A percentile compares a stretch with the other conserved stretches of the same genome.
phyloP scores from a whole-genome alignment of 1,140 invertebrate species.

The Drosophila serrata region DNA sequence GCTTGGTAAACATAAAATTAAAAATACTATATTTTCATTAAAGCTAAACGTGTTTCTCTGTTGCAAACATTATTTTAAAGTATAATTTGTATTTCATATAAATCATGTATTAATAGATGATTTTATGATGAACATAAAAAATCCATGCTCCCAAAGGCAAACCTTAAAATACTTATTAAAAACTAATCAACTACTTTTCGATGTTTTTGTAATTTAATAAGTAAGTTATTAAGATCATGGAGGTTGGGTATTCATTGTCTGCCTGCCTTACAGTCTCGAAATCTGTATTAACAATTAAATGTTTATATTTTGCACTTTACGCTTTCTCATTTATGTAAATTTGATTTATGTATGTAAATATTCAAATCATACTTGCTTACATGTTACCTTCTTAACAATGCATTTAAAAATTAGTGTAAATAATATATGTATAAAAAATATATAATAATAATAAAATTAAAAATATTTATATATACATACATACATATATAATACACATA shows the following conservation, averaged over 20 bases:
- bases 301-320: neutral
- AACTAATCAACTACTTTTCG: neutral
- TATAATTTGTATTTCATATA: neutral
- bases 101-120: neutral
- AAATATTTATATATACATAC: neutral
- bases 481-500: too few relatives aligned
- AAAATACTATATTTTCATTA: neutral
- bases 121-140: neutral
- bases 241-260: neutral
- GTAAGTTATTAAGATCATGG: neutral
- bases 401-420: conserved; percentile 8
- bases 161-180: neutral
- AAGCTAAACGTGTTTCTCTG: neutral
- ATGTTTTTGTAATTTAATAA: neutral
- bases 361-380: neutral
- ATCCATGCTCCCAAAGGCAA: neutral
- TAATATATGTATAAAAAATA: neutral
- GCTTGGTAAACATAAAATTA: neutral
- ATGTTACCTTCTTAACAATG: neutral
- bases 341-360: conserved; percentile 3
- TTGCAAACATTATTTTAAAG: neutral
- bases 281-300: neutral
- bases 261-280: neutral
- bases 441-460: neutral
- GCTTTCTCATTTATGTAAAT: neutral